Evolutionary conservation across 2,797 vertebrate genomes (phyloP), one percentile per base, ranked within the genome.

Genomic region (Erithacus rubecula): DNA sequence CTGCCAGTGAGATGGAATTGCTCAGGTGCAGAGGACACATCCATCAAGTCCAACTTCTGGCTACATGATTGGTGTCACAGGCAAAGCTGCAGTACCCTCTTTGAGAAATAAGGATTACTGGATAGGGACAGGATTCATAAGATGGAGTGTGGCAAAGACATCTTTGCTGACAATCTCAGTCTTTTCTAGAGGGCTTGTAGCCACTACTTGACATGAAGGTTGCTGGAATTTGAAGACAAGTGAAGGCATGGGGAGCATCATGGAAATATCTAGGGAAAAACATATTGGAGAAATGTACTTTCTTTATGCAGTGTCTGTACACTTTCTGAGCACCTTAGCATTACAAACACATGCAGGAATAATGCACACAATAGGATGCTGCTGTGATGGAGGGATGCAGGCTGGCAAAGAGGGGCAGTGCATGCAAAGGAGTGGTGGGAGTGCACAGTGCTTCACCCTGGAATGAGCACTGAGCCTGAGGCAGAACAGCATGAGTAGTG

Each of bases 11-110:
- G 41, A 13, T 71, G 36, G 39, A 80, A 83, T 20, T 76, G 15
- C 11, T 19, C 9, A 32, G 39, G n/a, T 80, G n/a, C 51, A 68
- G 37, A 76, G n/a, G 51, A 32, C 17, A 21, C 18, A 26, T 47
- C 15, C 46, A 19, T 56, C 8, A 47, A 59, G 64, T 80, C 55
- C 43, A 55, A 41, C 17, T 36, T 39, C 22, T 72, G 74, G 8
- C 44, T 51, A 30, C 18, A 19, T 43, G 64, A 6, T 22, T 76
- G 21, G 4, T 71, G 39, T 76, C 15, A 23, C 11, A 29, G 68
- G 36, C 23, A 71, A 36, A 76, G 19, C 37, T 1, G 0, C 1
- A 5, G 29, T 20, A 34, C 14, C 12, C 17, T 22, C n/a, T 64
- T 34, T 59, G 55, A 69, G 44, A 24, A 83, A 32, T 80, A 64